Percentiles rank a stretch among this genome's conserved stretches.
Evolutionary conservation across 1,140 invertebrate genomes (phyloP).

Genomic region (Anastatus disparis): DNA sequence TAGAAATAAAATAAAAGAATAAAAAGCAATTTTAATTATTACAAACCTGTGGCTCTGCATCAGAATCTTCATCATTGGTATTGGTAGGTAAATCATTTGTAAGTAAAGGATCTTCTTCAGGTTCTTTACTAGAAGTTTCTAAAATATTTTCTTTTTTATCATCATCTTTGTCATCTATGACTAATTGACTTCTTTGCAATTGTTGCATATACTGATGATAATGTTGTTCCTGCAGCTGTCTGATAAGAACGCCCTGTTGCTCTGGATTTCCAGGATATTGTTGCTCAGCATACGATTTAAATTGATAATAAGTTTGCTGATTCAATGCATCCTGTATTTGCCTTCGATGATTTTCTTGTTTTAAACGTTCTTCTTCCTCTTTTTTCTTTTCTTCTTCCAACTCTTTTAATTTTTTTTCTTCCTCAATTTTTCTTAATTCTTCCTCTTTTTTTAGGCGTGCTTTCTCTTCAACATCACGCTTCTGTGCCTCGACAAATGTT

Average conservation of each 20-base stretch:
- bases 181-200: constrained; percentile 74
- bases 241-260: constrained; percentile 92
- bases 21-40: background rate
- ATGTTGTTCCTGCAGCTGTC: constrained; percentile 95
- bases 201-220: constrained; percentile 98
- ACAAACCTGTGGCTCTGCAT: constrained; percentile 57
- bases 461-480: constrained; percentile 84
- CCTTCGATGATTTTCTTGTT: constrained; percentile 73
- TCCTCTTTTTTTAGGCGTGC: constrained; percentile 68
- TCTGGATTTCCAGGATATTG: constrained; percentile 94
- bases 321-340: constrained; percentile 96
- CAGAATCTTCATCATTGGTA: constrained; percentile 59
- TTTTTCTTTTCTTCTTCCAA: constrained; percentile 73
- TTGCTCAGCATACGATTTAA: constrained; percentile 93
- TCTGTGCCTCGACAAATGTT: constrained; percentile 91
- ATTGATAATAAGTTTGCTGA: constrained; percentile 95
- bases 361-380: constrained; percentile 70
- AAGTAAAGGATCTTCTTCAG: constrained; percentile 43
- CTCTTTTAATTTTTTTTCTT: constrained; percentile 68
- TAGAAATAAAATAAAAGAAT: background rate
- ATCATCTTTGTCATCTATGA: constrained; percentile 69
- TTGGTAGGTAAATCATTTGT: constrained; percentile 43
- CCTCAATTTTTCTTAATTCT: constrained; percentile 66
- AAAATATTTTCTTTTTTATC: constrained; percentile 46
- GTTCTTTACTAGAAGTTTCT: constrained; percentile 32